Conservation (phyloP, 1,140 invertebrate genomes). For the Trichonephila clavipes region DNA sequence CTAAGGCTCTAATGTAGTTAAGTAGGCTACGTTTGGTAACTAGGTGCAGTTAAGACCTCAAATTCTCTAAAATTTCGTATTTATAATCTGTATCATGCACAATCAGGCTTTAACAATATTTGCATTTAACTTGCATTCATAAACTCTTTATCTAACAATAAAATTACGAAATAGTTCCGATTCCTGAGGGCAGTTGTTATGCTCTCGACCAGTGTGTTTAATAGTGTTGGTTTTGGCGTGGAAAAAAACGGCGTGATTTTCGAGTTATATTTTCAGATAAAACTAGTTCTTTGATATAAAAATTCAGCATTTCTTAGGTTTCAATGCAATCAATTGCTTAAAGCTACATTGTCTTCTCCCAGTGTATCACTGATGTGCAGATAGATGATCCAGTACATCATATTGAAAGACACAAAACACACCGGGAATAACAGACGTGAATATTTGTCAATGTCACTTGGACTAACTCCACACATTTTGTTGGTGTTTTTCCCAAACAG, state of each 20-base stretch:
- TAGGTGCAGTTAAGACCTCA: slow-evolving; percentile 63
- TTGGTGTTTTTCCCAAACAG: slow-evolving; percentile 85
- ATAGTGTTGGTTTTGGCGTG: background rate
- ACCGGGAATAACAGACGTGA: slow-evolving; percentile 80
- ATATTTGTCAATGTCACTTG: slow-evolving; percentile 80
- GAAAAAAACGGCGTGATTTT: slow-evolving; percentile 6
- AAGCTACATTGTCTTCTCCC: slow-evolving; percentile 73
- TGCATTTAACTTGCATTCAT: background rate
- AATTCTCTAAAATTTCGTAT: slow-evolving; percentile 62
- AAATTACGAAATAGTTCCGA: background rate
- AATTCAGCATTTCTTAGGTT: slow-evolving; percentile 34
- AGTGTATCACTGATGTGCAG: slow-evolving; percentile 79
- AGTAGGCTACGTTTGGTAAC: slow-evolving; percentile 35
- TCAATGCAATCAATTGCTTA: slow-evolving; percentile 61
- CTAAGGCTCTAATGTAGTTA: slow-evolving; percentile 64
- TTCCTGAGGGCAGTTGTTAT: background rate
- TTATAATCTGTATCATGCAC: slow-evolving; percentile 47
- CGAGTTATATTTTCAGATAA: slow-evolving; percentile 25
- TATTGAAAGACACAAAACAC: slow-evolving; percentile 80
- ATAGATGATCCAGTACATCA: slow-evolving; percentile 81
- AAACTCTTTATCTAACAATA: slow-evolving; percentile 28
- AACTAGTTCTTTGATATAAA: slow-evolving; percentile 49
- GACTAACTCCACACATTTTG: slow-evolving; percentile 78
- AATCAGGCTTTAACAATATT: slow-evolving; percentile 34
- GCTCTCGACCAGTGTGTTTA: background rate